Evolutionary conservation across 2,888 invertebrate genomes (phyloP).

Genomic region (Creontiades dilutus): DNA sequence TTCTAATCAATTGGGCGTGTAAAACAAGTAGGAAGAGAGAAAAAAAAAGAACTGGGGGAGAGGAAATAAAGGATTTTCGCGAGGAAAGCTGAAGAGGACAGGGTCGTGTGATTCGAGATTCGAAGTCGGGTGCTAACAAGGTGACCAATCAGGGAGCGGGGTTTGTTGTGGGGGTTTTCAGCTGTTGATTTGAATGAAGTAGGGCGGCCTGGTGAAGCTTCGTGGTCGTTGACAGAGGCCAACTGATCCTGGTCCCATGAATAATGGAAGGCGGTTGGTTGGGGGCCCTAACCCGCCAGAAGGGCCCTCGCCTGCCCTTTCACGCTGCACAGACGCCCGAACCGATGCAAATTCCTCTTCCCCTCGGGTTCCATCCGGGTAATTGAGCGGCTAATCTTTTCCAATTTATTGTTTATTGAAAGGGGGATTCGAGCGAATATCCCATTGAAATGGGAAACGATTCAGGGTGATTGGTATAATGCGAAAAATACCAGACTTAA

Average conservation of each 20-base stretch:
- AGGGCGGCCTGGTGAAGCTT: background rate
- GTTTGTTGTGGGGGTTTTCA: constrained; percentile 24
- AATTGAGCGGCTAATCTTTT: no score
- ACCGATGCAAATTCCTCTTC: background rate
- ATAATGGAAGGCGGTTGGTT: background rate
- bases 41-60: background rate
- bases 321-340: background rate
- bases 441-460: no score
- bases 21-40: background rate
- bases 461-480: no score
- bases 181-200: constrained; percentile 39
- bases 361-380: no score
- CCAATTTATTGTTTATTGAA: no score
- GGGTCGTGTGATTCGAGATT: no score
- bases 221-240: constrained; percentile 1
- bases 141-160: constrained; percentile 20
- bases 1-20: constrained; percentile 44
- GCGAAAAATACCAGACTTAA: no score
- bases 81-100: no score
- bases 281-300: background rate
- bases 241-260: background rate
- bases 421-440: no score
- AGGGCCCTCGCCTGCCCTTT: background rate
- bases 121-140: constrained; percentile 6
- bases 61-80: background rate